Conservation (phyloP, 2,888 invertebrate genomes). For the Polymixis flavicincta region DNA sequence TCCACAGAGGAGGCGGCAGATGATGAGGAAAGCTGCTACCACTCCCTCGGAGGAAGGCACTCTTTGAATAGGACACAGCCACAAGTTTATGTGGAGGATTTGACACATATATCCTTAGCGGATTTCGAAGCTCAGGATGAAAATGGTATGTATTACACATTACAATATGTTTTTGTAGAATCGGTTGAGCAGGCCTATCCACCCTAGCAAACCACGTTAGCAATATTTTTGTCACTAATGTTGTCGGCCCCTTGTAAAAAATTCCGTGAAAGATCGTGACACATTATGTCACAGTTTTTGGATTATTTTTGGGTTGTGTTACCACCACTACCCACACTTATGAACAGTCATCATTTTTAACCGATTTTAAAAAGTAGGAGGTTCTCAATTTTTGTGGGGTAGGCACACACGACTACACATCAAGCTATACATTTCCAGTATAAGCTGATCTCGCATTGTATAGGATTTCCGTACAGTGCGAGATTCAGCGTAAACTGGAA, state of each 20-base stretch:
- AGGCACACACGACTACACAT: too few species aligned
- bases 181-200: background rate
- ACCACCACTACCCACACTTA: too few species aligned
- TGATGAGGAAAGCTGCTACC: slow-evolving; percentile 88
- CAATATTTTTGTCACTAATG: slow-evolving; percentile 2
- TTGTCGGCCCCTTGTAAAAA: background rate
- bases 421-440: too few species aligned
- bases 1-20: slow-evolving; percentile 89
- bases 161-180: background rate
- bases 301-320: slow-evolving; percentile 7
- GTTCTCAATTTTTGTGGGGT: too few species aligned
- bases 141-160: slow-evolving; percentile 80
- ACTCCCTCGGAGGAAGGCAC: slow-evolving; percentile 86
- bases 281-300: background rate
- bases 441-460: too few species aligned
- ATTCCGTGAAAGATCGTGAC: slow-evolving; percentile 19
- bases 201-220: background rate
- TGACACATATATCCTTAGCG: slow-evolving; percentile 84
- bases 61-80: slow-evolving; percentile 82
- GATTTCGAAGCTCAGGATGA: slow-evolving; percentile 88
- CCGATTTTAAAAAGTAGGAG: too few species aligned
- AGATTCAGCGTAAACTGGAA: too few species aligned
- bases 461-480: too few species aligned
- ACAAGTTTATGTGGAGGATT: slow-evolving; percentile 87
- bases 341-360: background rate